These are phyloP conservation scores for Agapostemon virescens DNA, from an alignment of 2,888 invertebrate genomes.

Conservation along the genomic window DNA sequence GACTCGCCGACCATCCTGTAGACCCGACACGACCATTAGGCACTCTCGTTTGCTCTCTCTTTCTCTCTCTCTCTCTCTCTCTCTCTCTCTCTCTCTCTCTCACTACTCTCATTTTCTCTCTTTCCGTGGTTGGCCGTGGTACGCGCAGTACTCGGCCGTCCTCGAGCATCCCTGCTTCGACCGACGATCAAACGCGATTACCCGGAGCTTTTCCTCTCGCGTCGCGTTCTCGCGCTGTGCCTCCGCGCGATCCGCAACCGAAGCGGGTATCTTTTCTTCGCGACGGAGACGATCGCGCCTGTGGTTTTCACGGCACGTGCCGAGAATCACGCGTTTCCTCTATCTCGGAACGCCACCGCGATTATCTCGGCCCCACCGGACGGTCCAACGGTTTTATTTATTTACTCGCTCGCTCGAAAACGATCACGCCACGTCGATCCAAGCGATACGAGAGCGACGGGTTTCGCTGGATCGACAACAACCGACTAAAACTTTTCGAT, in stretches of 20 bases:
- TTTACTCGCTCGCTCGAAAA: neutral
- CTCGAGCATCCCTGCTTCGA: neutral
- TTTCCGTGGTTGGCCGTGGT: neutral
- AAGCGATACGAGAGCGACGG: neutral
- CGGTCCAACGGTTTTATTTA: neutral
- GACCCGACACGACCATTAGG: slow-evolving; percentile 49
- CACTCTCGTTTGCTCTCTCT: slow-evolving; percentile 11
- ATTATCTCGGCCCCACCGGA: neutral
- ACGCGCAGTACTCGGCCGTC: slow-evolving; percentile 5
- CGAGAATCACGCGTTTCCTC: neutral
- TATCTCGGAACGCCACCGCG: neutral
- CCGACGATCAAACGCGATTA: slow-evolving; percentile 2
- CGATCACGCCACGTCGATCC: neutral
- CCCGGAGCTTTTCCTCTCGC: neutral
- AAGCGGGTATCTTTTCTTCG: neutral
- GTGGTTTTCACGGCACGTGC: neutral
- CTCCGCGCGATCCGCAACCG: neutral
- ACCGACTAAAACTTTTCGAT: neutral
- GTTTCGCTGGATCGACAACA: neutral
- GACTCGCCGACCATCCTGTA: slow-evolving; percentile 30
- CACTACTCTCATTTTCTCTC: neutral
- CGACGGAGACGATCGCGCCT: neutral
- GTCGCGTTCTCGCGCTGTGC: neutral
- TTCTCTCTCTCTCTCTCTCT: neutral
- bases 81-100: neutral